These are phyloP conservation scores for Apis dorsata DNA, from an alignment of 1,140 invertebrate species.

Conservation along the genomic window DNA sequence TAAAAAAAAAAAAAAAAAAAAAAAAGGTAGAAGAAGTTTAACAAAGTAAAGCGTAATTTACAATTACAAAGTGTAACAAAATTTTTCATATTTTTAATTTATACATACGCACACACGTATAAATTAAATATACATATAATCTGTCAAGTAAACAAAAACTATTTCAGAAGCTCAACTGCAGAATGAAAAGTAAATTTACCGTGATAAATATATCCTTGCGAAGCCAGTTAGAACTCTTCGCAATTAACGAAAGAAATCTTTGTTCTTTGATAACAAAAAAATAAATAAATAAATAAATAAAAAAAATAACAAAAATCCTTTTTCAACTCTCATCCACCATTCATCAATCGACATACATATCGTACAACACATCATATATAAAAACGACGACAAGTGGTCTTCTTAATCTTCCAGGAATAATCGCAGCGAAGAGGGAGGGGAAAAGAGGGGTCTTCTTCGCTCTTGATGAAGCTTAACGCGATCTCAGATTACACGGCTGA, in stretches of 20 bases:
- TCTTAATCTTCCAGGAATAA: slow-evolving; percentile 4
- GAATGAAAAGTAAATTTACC: neutral
- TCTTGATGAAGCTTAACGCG: slow-evolving; percentile 22
- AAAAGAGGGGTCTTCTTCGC: neutral
- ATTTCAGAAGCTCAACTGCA: neutral
- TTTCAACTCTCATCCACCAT: neutral
- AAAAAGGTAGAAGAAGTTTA: neutral
- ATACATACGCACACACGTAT: no score
- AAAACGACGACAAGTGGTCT: neutral
- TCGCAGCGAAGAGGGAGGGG: neutral
- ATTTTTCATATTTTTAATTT: neutral
- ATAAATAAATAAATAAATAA: no score
- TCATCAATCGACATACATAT: no score
- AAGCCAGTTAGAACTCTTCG: neutral
- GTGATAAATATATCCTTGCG: neutral
- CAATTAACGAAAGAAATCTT: neutral
- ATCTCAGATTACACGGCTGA: slow-evolving; percentile 29
- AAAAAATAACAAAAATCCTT: neutral
- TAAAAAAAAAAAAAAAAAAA: neutral
- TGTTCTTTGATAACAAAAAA: no score
- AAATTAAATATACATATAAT: no score
- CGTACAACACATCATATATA: no score
- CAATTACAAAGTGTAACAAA: neutral
- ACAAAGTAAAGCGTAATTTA: slow-evolving; percentile 4
- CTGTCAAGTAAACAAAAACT: no score